Base-by-base conservation (phyloP, 2,888 invertebrate species). In the Parelbella ahira region DNA sequence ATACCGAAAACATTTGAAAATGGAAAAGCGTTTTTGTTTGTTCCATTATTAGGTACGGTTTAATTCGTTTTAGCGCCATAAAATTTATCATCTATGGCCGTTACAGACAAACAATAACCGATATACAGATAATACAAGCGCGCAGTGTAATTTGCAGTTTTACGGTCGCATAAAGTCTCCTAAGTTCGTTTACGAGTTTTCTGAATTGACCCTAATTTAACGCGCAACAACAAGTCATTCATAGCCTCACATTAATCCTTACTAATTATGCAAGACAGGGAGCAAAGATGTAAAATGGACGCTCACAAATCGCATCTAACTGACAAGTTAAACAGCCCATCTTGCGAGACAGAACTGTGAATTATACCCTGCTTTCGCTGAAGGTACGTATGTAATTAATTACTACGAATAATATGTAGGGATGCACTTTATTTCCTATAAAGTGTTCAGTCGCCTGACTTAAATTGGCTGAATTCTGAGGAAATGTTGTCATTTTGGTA, bases 261-360 rank as follows among this genome's bases (percentile, higher is more conserved):
- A 75, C 82, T 86, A 86, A 86, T 87, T 84, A 84, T 78, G 77
- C 79, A 81, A 80, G 79, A 75, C 76, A 73, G 62, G 72, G 73
- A 79, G 81, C 75, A 75, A 79, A 81, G 81, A 81, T 80, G 77
- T 75, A 80, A 81, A 79, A 83, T 81, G 79, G 73, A 66, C 69
- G 78, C 65, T 66, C 82, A 84, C 86, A 86, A 87, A 87, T 87
- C 74, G 75, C 73, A 73, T 71, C 71, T 54, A 75, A 75, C 68
- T 81, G 86, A 86, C 86, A 82, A 77, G 64, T 75, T 77, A 77
- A 84, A 83, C 82, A 79, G 74, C 71, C 81, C 79, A 80, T 82
- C 83, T 68, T 67, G 68, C 56, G 76, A 63, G 84, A 86, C 84
- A 81, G 76, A 77, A 71, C 74, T 64, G 75, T 86, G 83, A 86